These are phyloP conservation scores for Cyclura pinguis DNA, from an alignment of 2,797 vertebrate genomes.

Conservation along the genomic window DNA sequence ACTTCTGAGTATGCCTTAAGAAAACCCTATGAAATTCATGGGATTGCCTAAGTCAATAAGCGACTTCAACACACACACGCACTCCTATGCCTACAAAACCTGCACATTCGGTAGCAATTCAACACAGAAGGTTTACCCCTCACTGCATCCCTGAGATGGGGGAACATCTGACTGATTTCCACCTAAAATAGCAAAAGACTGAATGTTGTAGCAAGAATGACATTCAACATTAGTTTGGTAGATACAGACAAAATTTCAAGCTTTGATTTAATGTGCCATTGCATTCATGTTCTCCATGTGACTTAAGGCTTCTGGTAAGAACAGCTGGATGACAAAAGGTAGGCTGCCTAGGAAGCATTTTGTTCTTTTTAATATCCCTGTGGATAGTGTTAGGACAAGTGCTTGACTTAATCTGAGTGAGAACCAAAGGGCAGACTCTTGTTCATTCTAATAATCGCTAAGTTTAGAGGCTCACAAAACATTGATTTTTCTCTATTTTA, in stretches of 20 bases:
- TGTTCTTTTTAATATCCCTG: neutral
- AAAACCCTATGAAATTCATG: no score
- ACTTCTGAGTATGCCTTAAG: no score
- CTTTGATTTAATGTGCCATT: slow-evolving; percentile 48
- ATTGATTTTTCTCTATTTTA: no score
- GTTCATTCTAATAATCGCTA: neutral
- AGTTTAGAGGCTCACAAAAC: neutral
- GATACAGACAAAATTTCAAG: slow-evolving; percentile 16
- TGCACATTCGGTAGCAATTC: neutral
- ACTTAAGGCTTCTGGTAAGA: slow-evolving; percentile 62
- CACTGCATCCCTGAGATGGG: neutral
- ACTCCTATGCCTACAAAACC: neutral
- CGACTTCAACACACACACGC: no score
- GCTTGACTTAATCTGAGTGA: neutral
- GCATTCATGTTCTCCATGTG: slow-evolving; percentile 43
- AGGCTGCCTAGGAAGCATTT: slow-evolving; percentile 11
- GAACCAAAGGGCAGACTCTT: accelerated
- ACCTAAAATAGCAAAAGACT: neutral
- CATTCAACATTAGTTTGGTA: neutral
- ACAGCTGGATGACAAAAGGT: slow-evolving; percentile 35
- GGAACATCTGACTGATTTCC: neutral
- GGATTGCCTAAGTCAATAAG: no score
- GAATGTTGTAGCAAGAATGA: neutral
- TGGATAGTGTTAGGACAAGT: neutral
- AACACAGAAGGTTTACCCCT: neutral